Conservation (phyloP, 2,888 invertebrate genomes). For the Chalcosyrphus nemorum region DNA sequence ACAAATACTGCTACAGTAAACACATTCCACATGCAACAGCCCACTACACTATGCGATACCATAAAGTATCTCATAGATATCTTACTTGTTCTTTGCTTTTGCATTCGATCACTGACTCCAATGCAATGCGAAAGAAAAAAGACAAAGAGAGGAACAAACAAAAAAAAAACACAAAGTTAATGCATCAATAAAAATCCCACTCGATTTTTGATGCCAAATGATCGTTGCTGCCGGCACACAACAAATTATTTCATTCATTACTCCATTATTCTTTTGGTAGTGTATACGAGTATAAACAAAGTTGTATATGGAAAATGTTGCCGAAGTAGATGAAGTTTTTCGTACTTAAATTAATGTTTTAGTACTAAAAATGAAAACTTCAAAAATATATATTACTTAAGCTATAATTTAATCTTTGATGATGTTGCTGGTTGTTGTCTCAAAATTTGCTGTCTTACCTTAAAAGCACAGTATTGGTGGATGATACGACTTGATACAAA, state of each 20-base stretch:
- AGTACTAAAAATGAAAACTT: too few relatives aligned
- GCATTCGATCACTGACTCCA: constrained; percentile 58
- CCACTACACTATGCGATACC: not conserved
- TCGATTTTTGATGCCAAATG: constrained; percentile 20
- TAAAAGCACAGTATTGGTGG: too few relatives aligned
- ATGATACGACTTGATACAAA: too few relatives aligned
- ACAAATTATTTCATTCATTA: constrained; percentile 47
- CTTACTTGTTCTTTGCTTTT: constrained; percentile 33
- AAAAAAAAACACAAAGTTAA: constrained; percentile 4
- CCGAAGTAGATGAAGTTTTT: not conserved
- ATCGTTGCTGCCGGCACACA: constrained; percentile 21
- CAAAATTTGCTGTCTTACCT: too few relatives aligned
- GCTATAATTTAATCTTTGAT: too few relatives aligned
- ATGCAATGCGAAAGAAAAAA: constrained; percentile 6
- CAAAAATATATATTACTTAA: too few relatives aligned
- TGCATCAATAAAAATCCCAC: constrained; percentile 45
- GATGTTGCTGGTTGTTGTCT: too few relatives aligned
- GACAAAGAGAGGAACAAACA: not conserved
- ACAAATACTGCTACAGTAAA: not conserved
- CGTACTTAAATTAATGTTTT: not conserved
- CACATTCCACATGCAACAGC: constrained; percentile 40
- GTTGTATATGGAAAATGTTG: constrained; percentile 16
- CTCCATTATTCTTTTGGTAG: constrained; percentile 4
- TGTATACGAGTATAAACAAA: constrained; percentile 26
- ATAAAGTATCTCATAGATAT: constrained; percentile 36